Evolutionary conservation across 2,888 invertebrate species (phyloP).

Genomic region (Diaprepes abbreviatus): DNA sequence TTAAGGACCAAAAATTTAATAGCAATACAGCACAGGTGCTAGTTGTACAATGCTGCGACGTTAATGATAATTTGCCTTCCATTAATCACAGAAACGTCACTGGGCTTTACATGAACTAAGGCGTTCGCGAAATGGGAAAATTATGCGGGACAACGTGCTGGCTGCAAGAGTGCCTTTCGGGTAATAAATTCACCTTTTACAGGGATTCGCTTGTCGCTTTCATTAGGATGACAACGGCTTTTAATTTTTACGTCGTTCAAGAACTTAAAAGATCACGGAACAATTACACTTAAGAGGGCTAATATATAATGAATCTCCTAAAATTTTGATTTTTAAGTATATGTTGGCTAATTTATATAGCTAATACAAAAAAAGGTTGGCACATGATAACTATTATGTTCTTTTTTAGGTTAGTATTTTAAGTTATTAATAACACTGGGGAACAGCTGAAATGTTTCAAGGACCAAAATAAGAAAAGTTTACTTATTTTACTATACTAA

Average conservation of each 20-base stretch:
- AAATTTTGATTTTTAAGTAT: too few species aligned
- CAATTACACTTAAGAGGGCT: too few species aligned
- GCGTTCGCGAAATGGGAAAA: background rate
- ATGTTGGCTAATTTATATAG: too few species aligned
- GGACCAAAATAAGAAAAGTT: too few species aligned
- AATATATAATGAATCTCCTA: too few species aligned
- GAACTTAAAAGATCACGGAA: too few species aligned
- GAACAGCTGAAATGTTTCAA: too few species aligned
- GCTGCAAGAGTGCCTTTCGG: background rate
- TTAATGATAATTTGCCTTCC: conserved; percentile 3
- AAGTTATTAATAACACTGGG: too few species aligned
- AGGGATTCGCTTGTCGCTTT: conserved; percentile 1
- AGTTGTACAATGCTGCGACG: background rate
- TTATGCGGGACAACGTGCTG: background rate
- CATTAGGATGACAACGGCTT: background rate
- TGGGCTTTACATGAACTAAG: background rate
- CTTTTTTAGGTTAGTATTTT: too few species aligned
- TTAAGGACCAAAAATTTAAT: background rate
- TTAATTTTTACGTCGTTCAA: background rate
- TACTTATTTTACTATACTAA: too few species aligned
- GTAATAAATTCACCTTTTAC: conserved; percentile 4
- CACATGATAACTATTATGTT: too few species aligned
- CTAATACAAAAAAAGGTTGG: too few species aligned
- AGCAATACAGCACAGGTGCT: background rate
- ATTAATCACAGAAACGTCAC: conserved; percentile 1